Evolutionary conservation across 2,113 vertebrate species (phyloP).

Genomic region (Burhinus oedicnemus): DNA sequence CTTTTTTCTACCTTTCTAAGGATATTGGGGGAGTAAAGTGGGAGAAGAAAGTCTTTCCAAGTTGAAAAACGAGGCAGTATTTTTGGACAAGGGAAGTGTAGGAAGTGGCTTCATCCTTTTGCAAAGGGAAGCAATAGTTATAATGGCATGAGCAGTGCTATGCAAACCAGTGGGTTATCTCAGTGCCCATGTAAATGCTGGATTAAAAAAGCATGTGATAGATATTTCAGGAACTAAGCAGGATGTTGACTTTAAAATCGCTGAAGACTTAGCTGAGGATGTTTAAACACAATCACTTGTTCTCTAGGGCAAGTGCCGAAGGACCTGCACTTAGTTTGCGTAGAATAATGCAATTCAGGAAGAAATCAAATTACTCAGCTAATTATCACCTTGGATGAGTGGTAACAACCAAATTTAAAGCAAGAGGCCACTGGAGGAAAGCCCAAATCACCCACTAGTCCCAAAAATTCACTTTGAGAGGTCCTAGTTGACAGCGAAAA

Average conservation of each 20-base stretch:
- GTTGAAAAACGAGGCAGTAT: neutral
- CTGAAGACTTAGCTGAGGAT: neutral
- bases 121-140: neutral
- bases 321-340: neutral
- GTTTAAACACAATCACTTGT: neutral
- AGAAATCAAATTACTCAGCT: conserved; percentile 73
- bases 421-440: conserved; percentile 33
- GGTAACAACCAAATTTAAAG: conserved; percentile 24
- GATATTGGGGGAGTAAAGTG: neutral
- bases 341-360: conserved; percentile 12
- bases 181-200: neutral
- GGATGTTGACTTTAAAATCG: neutral
- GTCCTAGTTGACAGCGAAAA: neutral
- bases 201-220: neutral
- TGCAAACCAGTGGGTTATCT: neutral
- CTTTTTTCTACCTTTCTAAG: neutral
- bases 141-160: neutral
- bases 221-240: neutral
- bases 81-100: neutral
- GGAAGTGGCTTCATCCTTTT: neutral
- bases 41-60: neutral
- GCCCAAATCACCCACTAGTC: neutral
- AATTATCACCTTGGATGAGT: conserved; percentile 66
- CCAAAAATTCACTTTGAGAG: conserved; percentile 6
- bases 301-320: neutral